These are phyloP conservation scores for Andrena minutula DNA, from an alignment of 2,888 invertebrate species.

Conservation along the genomic window DNA sequence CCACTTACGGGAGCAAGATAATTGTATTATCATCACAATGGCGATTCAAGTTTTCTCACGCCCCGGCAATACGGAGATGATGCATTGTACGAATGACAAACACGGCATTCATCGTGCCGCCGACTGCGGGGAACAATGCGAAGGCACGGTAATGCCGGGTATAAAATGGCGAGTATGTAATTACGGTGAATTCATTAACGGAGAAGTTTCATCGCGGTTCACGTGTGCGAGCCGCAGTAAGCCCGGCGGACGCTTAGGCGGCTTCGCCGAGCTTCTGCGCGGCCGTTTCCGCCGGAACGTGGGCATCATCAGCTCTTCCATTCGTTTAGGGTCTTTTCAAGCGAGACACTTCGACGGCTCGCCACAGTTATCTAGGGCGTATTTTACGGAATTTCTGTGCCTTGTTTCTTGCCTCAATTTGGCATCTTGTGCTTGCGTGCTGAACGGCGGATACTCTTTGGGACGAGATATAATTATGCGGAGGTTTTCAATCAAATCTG, in stretches of 20 bases:
- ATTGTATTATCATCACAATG: conserved; percentile 52
- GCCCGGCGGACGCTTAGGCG: conserved; percentile 32
- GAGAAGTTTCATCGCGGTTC: conserved; percentile 43
- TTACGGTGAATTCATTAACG: conserved; percentile 50
- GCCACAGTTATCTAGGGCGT: too few relatives aligned
- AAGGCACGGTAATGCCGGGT: conserved; percentile 32
- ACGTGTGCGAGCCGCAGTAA: conserved; percentile 31
- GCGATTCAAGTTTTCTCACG: conserved; percentile 47
- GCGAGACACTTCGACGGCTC: not conserved
- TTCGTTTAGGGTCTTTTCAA: not conserved
- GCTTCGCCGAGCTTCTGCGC: conserved; percentile 1
- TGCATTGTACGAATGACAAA: conserved; percentile 50
- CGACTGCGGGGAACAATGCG: conserved; percentile 33
- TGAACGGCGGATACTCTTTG: too few relatives aligned
- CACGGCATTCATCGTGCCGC: conserved; percentile 14
- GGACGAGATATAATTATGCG: too few relatives aligned
- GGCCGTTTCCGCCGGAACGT: conserved; percentile 42
- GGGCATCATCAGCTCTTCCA: not conserved
- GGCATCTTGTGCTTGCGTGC: too few relatives aligned
- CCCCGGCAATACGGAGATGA: conserved; percentile 13
- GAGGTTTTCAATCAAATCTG: too few relatives aligned
- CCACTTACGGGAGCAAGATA: conserved; percentile 44
- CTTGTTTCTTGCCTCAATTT: too few relatives aligned
- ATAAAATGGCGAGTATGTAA: conserved; percentile 48
- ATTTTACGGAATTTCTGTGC: too few relatives aligned